phyloP scores from a whole-genome alignment of 30 jellyfish, hydroid and myxozoan genomes.

The Cassiopea xamachana region DNA sequence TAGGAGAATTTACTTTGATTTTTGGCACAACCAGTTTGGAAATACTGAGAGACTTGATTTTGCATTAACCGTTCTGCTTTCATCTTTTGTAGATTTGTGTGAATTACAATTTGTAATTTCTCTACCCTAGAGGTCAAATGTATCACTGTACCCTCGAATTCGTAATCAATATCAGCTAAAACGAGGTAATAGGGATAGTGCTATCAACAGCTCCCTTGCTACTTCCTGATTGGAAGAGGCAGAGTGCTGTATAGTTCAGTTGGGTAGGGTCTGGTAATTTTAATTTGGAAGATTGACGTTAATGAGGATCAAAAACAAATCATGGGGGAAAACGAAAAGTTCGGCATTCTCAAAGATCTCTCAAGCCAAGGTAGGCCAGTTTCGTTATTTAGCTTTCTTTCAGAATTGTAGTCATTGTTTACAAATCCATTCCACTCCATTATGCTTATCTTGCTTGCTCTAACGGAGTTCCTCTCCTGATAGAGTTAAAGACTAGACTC shows the following conservation, averaged over 20 bases:
- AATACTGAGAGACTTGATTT: too few species aligned
- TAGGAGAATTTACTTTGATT: too few species aligned
- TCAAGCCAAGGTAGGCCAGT: conserved; percentile 53
- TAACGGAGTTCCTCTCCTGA: too few species aligned
- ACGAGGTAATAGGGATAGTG: background rate
- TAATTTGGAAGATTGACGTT: background rate
- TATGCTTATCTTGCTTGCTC: too few species aligned
- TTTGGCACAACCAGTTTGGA: too few species aligned
- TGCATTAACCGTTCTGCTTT: too few species aligned
- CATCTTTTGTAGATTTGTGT: too few species aligned
- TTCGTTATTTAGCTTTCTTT: background rate
- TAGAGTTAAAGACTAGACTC: too few species aligned
- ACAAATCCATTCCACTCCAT: background rate
- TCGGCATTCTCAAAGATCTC: conserved; percentile 19
- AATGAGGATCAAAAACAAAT: background rate
- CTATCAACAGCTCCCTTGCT: background rate
- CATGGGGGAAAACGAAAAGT: conserved; percentile 26
- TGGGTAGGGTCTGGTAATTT: background rate
- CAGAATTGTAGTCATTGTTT: background rate
- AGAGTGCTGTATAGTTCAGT: background rate
- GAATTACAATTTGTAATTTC: too few species aligned
- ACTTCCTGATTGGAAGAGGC: conserved; percentile 37
- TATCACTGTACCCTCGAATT: background rate
- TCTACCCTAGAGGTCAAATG: background rate
- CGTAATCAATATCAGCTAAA: background rate